Evolutionary conservation across 2,113 vertebrate genomes (phyloP).

Genomic region (Pachyramphus minor): DNA sequence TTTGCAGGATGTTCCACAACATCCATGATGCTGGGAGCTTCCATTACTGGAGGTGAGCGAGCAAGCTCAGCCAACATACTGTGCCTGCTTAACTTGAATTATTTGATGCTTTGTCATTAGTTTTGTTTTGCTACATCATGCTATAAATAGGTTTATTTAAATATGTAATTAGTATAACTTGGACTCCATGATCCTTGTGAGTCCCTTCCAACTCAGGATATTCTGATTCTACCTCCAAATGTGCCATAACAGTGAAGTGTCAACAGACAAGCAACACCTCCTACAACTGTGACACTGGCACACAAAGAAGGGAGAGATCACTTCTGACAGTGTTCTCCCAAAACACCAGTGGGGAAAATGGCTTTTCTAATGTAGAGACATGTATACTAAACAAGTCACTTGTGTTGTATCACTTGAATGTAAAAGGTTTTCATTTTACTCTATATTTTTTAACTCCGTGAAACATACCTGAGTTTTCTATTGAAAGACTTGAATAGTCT

Average conservation of each 20-base stretch:
- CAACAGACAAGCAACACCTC: not conserved
- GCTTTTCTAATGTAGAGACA: not conserved
- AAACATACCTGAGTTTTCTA: conserved; percentile 45
- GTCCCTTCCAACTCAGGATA: not conserved
- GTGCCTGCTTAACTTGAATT: not conserved
- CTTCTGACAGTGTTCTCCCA: not conserved
- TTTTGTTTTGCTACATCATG: not conserved
- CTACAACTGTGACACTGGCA: not conserved
- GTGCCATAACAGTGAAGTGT: accelerated
- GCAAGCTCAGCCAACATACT: not conserved
- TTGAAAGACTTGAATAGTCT: conserved; percentile 19
- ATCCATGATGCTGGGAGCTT: not conserved
- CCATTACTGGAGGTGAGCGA: not conserved
- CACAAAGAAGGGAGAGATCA: not conserved
- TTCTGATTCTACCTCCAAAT: not conserved
- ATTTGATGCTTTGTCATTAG: not conserved
- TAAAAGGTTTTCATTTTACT: not conserved
- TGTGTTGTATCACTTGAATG: not conserved
- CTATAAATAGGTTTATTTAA: not conserved
- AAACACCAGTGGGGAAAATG: not conserved
- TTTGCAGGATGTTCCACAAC: not conserved
- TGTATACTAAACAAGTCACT: not conserved
- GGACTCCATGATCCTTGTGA: accelerated
- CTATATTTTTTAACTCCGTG: not conserved
- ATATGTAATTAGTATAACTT: not conserved